Conservation (phyloP, 2,888 invertebrate species). For the Drosophila formosana region DNA sequence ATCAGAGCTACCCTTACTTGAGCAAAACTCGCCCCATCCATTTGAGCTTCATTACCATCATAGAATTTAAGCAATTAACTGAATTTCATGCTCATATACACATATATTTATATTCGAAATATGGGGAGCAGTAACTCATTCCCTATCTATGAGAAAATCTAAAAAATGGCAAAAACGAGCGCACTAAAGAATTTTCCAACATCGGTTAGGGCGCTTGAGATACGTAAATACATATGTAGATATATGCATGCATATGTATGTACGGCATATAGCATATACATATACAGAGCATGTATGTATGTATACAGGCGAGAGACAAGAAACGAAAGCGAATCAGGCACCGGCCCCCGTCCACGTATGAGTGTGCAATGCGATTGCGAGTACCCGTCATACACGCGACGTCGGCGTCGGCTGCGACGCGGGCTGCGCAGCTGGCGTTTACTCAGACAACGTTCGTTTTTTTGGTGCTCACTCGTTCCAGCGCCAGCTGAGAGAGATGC, state of each 20-base stretch:
- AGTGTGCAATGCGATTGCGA: constrained; percentile 74
- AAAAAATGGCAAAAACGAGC: constrained; percentile 26
- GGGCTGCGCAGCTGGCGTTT: constrained; percentile 46
- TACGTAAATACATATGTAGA: constrained; percentile 14
- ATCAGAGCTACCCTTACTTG: background rate
- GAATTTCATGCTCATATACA: constrained; percentile 28
- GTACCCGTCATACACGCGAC: constrained; percentile 70
- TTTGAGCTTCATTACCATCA: background rate
- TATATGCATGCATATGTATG: constrained; percentile 18
- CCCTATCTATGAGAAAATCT: constrained; percentile 3
- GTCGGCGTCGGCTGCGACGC: constrained; percentile 43
- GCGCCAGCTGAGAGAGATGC: constrained; percentile 54
- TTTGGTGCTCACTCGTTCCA: constrained; percentile 61
- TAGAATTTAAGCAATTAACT: constrained; percentile 39
- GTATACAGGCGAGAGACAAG: constrained; percentile 33
- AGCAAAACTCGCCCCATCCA: background rate
- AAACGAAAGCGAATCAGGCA: constrained; percentile 68
- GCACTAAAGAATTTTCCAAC: constrained; percentile 40
- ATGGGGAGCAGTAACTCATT: constrained; percentile 8
- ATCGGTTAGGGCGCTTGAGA: constrained; percentile 15
- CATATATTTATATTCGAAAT: constrained; percentile 32
- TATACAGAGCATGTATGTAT: constrained; percentile 29
- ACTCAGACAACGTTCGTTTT: constrained; percentile 52
- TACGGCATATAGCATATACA: constrained; percentile 6
- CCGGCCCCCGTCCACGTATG: constrained; percentile 62